Base-by-base conservation (phyloP, 2,113 vertebrate genomes). In the Phylloscopus trochiloides region DNA sequence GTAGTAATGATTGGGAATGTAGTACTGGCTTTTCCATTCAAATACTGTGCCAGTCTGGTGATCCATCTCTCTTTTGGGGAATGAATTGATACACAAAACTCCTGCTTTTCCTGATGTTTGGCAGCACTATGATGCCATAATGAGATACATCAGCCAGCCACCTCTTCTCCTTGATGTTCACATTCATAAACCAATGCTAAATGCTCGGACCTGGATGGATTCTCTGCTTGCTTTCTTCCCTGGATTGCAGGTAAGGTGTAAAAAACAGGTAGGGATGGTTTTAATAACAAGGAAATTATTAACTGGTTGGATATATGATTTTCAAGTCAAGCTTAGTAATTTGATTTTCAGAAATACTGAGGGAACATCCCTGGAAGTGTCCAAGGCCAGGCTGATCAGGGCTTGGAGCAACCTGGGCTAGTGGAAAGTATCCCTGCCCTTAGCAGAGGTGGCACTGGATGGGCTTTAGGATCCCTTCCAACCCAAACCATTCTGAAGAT, bases 181-280 rank as follows among this genome's bases (percentile, higher is more conserved):
- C 72, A 99, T 99, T 93, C 99, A 99, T 97, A 99, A 99, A 95
- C 99, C 99, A 54, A 98, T 99, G 97, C 98, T 99, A 31, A 99
- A 99, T 26, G 99, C 99, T 50, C 98, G 99, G 59, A 99, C 99
- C 50, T 99, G 99, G 99, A 99, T 99, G 99, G 99, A 99, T 96
- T 99, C 99, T 19, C 95, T 99, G 94, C 98, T 99, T 14, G 99
- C 99, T 42, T 99, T 99, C 97, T 99, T 99, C 87, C 99, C 99
- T 29, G 99, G 99, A 10, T 97, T 99, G 90, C 99, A 99, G 99
- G 99, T 99, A 96, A 80, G 81, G 19, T 81, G 78, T 90, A 21
- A 94, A 73, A 59, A 34, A 19, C 13, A 3, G 1, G 13, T 28
- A 29, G 17, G 76, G 28, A 2, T 54, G 20, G 36, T 43, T 79